Percentiles rank a stretch among this genome's conserved stretches.
Evolutionary conservation across 2,888 invertebrate genomes (phyloP).

Genomic region (Xanthia icteritia): DNA sequence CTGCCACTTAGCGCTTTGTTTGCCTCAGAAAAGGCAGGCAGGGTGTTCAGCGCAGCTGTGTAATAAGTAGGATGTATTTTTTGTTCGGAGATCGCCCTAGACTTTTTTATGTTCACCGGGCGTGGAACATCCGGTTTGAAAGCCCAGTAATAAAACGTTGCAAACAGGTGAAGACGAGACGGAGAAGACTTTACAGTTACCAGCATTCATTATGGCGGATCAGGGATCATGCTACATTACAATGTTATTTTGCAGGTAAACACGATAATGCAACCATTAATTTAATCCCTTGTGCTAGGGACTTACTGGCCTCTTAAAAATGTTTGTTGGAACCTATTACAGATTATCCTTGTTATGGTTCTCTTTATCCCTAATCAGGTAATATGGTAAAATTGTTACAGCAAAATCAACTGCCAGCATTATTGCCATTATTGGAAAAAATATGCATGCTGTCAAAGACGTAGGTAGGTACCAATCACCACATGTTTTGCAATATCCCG

Average conservation of each 20-base stretch:
- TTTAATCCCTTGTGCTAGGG: neutral
- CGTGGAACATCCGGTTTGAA: constrained; percentile 49
- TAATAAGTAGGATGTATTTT: constrained; percentile 42
- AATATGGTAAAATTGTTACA: neutral
- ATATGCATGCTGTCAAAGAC: neutral
- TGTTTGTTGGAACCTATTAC: constrained; percentile 7
- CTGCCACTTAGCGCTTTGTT: constrained; percentile 53
- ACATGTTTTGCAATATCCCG: constrained; percentile 23
- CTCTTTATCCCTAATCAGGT: neutral
- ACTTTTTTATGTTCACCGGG: constrained; percentile 40
- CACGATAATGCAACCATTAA: constrained; percentile 23
- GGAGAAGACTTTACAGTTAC: constrained; percentile 37
- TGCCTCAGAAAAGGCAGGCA: constrained; percentile 23
- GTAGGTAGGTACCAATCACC: neutral
- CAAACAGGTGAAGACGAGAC: constrained; percentile 54
- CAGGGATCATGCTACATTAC: constrained; percentile 12
- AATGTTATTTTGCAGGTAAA: constrained; percentile 15
- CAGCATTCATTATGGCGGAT: constrained; percentile 29
- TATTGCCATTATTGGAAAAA: neutral
- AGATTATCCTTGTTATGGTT: neutral
- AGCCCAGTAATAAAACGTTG: constrained; percentile 25
- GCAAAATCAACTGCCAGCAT: neutral
- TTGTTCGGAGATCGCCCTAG: constrained; percentile 46
- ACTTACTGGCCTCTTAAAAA: neutral
- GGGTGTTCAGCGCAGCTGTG: constrained; percentile 49